Percentiles rank a stretch among this genome's conserved stretches.
phyloP scores from a whole-genome alignment of 2,113 vertebrate species.

The Nycticryphes semicollaris region DNA sequence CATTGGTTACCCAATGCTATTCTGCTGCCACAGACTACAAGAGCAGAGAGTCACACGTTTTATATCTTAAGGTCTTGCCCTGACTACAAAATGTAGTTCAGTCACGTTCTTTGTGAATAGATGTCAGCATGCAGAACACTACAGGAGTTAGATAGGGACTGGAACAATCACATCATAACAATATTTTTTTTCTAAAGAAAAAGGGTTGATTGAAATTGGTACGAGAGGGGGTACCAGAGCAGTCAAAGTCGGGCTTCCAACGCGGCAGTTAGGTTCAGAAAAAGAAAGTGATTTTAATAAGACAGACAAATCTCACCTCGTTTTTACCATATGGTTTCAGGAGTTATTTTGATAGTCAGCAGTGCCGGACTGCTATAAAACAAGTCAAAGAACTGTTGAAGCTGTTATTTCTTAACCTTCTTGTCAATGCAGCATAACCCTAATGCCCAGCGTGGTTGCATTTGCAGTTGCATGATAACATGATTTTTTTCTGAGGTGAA shows the following conservation, averaged over 20 bases:
- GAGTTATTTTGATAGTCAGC: not conserved
- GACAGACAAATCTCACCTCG: not conserved
- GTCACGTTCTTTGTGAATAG: not conserved
- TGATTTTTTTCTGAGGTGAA: not conserved
- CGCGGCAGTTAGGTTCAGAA: not conserved
- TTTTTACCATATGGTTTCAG: not conserved
- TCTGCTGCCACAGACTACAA: not conserved
- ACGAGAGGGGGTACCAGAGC: not conserved
- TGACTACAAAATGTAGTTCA: not conserved
- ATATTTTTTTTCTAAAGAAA: not conserved
- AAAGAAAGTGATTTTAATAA: not conserved
- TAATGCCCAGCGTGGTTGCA: not conserved
- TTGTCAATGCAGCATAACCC: not conserved
- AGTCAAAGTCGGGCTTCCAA: not conserved
- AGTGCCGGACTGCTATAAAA: not conserved
- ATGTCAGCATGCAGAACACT: not conserved
- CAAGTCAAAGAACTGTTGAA: not conserved
- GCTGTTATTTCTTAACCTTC: not conserved
- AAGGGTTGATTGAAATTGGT: not conserved
- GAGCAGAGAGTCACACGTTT: not conserved
- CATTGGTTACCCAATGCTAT: not conserved
- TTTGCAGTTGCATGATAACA: not conserved
- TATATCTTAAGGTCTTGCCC: not conserved
- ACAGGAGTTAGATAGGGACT: not conserved
- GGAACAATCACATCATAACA: not conserved